Conservation (phyloP, 2,888 invertebrate species). For the Beris morrisii region DNA sequence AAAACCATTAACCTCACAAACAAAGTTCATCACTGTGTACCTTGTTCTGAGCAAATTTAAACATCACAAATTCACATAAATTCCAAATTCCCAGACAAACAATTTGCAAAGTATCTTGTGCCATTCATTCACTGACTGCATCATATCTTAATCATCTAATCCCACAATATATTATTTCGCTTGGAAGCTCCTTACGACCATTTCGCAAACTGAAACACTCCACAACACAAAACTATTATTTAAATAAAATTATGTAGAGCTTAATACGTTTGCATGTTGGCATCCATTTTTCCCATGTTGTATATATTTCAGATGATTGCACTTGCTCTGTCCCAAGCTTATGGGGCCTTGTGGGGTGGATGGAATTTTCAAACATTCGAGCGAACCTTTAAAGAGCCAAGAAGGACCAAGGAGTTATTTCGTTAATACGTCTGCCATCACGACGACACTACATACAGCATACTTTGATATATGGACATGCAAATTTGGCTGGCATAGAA, state of each 20-base stretch:
- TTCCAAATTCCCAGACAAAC: conserved; percentile 23
- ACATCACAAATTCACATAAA: conserved; percentile 16
- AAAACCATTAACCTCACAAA: conserved; percentile 5
- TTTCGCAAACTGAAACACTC: background rate
- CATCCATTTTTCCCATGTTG: conserved; percentile 15
- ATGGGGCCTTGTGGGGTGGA: background rate
- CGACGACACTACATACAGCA: conserved; percentile 11
- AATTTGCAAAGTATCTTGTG: conserved; percentile 28
- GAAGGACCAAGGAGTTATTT: conserved; percentile 28
- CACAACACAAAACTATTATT: conserved; percentile 30
- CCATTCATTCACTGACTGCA: conserved; percentile 21
- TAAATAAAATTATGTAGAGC: conserved; percentile 29
- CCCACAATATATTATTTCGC: conserved; percentile 24
- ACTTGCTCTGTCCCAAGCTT: background rate
- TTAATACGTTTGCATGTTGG: conserved; percentile 30
- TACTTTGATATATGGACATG: conserved; percentile 26
- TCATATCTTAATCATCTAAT: conserved; percentile 31
- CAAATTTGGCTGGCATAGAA: conserved; percentile 27
- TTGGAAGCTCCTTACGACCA: conserved; percentile 18
- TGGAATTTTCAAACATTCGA: background rate
- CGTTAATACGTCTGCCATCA: conserved; percentile 30
- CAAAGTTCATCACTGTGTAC: conserved; percentile 2
- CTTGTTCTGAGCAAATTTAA: conserved; percentile 4
- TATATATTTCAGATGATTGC: background rate
- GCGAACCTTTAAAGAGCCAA: conserved; percentile 6